These are phyloP conservation scores for Neosilurus mollespiculum DNA, from an alignment of 2,797 vertebrate species.

Conservation along the genomic window DNA sequence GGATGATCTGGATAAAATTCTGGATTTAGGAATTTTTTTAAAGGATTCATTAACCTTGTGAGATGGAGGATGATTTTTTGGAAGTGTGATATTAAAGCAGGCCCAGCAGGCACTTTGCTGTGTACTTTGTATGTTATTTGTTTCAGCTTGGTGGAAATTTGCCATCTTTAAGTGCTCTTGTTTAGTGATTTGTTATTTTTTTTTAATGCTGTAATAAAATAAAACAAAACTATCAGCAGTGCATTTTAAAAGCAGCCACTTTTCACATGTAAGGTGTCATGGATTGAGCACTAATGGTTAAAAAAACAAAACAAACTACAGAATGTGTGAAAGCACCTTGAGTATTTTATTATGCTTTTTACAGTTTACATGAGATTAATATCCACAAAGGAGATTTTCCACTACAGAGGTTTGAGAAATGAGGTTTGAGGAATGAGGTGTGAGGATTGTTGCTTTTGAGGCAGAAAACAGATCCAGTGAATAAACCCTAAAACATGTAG, in stretches of 20 bases:
- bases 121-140: too few relatives aligned
- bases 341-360: neutral
- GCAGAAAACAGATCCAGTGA: conserved; percentile 38
- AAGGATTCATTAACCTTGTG: too few relatives aligned
- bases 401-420: neutral
- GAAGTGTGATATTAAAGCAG: too few relatives aligned
- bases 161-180: too few relatives aligned
- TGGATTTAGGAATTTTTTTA: too few relatives aligned
- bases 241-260: neutral
- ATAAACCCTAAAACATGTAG: conserved; percentile 45
- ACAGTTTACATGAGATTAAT: neutral
- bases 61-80: too few relatives aligned
- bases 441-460: conserved; percentile 22
- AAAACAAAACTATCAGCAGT: neutral
- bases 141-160: too few relatives aligned
- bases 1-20: too few relatives aligned
- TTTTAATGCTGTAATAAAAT: neutral
- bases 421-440: too few relatives aligned
- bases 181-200: neutral
- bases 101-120: too few relatives aligned
- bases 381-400: neutral
- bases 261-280: neutral
- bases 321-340: neutral
- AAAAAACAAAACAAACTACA: neutral
- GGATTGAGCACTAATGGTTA: neutral